Conservation (phyloP, 2,797 vertebrate species). For the Cottoperca gobio region DNA sequence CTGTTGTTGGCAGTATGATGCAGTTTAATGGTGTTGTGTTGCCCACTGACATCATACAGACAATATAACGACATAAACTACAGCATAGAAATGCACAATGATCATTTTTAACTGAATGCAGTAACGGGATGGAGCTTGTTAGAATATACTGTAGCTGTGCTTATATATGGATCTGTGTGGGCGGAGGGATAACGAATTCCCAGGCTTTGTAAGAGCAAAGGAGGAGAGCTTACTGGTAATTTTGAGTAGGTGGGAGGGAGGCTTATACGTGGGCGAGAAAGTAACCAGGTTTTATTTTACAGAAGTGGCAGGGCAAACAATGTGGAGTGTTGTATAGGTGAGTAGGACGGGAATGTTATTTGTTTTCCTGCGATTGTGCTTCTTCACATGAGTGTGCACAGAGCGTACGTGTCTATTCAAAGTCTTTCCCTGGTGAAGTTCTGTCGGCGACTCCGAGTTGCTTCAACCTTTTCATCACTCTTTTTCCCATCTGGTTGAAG, state of each 20-base stretch:
- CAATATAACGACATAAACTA: background rate
- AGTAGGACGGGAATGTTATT: constrained; percentile 35
- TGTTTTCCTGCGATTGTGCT: constrained; percentile 15
- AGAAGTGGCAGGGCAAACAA: constrained; percentile 24
- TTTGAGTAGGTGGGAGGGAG: constrained; percentile 59
- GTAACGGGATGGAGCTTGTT: constrained; percentile 10
- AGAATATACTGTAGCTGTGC: constrained; percentile 23
- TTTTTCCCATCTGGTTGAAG: constrained; percentile 53
- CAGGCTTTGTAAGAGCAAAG: constrained; percentile 49
- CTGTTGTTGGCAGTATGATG: background rate
- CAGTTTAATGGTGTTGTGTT: background rate
- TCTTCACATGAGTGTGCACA: constrained; percentile 5
- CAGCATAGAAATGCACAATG: constrained; percentile 4
- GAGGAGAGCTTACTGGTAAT: constrained; percentile 53
- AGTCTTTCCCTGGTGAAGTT: constrained; percentile 10
- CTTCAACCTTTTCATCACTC: constrained; percentile 52
- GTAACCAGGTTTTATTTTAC: constrained; percentile 51
- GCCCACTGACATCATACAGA: background rate
- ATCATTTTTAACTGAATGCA: constrained; percentile 13
- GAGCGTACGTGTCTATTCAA: constrained; percentile 20
- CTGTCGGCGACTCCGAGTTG: constrained; percentile 17
- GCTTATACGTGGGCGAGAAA: constrained; percentile 55
- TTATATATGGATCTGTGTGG: constrained; percentile 46
- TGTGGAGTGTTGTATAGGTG: constrained; percentile 7
- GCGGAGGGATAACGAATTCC: constrained; percentile 54